Evolutionary conservation across 2,113 vertebrate species (phyloP), one percentile per base, ranked within the genome.

Genomic region (Saiga tatarica): DNA sequence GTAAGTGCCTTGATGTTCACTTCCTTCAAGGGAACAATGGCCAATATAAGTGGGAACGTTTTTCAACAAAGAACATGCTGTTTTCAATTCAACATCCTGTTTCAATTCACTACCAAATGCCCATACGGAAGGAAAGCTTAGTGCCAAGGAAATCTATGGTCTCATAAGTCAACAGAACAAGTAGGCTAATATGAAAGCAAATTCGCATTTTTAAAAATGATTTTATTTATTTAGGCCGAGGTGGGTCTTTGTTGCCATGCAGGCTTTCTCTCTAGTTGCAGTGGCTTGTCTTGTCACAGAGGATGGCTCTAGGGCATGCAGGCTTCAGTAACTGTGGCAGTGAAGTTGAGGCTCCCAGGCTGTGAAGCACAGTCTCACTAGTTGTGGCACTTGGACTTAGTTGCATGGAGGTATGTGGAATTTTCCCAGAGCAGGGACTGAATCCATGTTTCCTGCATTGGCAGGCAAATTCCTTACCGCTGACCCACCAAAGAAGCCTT

Each of bases 21-120:
- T 83, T 92, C 62, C 76, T 85, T 90, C 45, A 74, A 81, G 23
- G 95, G 82, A 95, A 96, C 33, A 81, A 57, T 36, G 23, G 83
- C 67, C 71, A 28, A 52, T 6, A 4, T 85, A 94, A 87, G 7
- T 57, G 19, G 33, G 94, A 96, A 33, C 30, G 13, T 15, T 62
- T 74, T 86, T 78, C 62, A 62, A 74, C 55, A 67, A 81, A 96
- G 89, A 96, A 45, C 13, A 62, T 71, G 47, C 33, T 83, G 17
- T 81, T 88, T 89, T 71, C 30, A 84, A 12, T 52, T 89, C 55
- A 62, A 53, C 45, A 84, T 16, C 57, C 33, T 59, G 10, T 60
- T 57, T 89, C 16, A 45, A 53, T 59, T 96, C 33, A n/a, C 47
- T 59, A 78, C 91, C 42, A 88, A 78, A 93, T 82, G 53, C 30